Percentiles rank a stretch among this genome's conserved stretches.
Evolutionary conservation across 2,113 vertebrate genomes (phyloP).

Genomic region (Crocuta crocuta): DNA sequence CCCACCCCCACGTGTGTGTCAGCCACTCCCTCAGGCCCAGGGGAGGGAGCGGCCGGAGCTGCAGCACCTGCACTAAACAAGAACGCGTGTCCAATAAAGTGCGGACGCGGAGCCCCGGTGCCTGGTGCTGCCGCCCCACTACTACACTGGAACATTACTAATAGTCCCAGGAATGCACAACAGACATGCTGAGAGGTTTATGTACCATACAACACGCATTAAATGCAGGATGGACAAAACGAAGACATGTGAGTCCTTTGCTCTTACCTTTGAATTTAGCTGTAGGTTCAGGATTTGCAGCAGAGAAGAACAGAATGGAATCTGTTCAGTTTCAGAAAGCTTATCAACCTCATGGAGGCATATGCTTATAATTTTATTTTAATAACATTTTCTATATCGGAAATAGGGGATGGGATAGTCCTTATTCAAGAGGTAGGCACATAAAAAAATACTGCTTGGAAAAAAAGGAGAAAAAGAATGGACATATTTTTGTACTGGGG

Average conservation of each 20-base stretch:
- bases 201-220: neutral
- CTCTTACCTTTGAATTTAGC: neutral
- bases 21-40: neutral
- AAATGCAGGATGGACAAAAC: neutral
- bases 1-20: neutral
- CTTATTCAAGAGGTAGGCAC: conserved; percentile 14
- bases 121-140: neutral
- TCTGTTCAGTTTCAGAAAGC: neutral
- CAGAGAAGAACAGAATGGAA: neutral
- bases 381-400: neutral
- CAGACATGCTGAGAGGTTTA: neutral
- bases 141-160: neutral
- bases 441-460: neutral
- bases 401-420: neutral
- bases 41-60: neutral
- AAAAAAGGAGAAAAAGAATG: neutral
- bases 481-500: neutral
- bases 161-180: neutral
- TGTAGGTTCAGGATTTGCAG: neutral
- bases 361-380: conserved; percentile 2
- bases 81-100: neutral
- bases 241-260: neutral
- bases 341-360: neutral
- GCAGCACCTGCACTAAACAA: neutral
- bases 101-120: neutral